Evolutionary conservation across 2,113 vertebrate genomes (phyloP), one percentile per base, ranked within the genome.

Genomic region (Caranx melampygus): DNA sequence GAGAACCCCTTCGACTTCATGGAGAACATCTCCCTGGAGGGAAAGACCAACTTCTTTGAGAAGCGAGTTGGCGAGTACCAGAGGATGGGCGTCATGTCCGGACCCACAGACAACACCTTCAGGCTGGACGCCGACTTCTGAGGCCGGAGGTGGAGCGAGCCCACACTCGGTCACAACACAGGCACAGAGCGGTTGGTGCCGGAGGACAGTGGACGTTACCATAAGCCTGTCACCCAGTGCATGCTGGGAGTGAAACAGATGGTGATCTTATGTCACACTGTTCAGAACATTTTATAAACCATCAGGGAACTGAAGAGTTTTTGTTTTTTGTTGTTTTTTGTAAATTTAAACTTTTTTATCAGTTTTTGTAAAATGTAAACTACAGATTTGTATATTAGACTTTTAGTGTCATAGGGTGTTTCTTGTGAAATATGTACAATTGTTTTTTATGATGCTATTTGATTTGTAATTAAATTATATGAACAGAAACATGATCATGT

Each of bases 11-110:
- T 99, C 88, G 97, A 99, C 94, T 99, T 99, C 92, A 99, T 99
- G 97, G 98, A 99, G 90, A 99, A 99, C 91, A 99, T 99, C 76
- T 99, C 98, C 16, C 92, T 99, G 94, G 97, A 99, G 94, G 97
- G 98, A 58, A 99, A 99, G 89, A 99, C 98, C n/a, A 99, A 99
- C 91, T 99, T 99, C 94, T 99, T 99, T 88, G 98, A 99, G 95
- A 99, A 99, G 94, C 90, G 97, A 44, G 97, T 99, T 6, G 98
- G 97, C 57, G 97, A 99, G 90, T 99, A 99, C 88, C 98, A 99
- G 93, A 95, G 95, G 88, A 98, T 99, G 98, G 97, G 98, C 3
- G 97, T 99, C 13, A 99, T 99, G 98, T 96, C 97, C 0, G 96
- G 95, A 0, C 6, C 96, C 7, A 93, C 93, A 0, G 97, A 97